Conservation (phyloP, 2,797 vertebrate genomes). For the Malurus leucopterus region DNA sequence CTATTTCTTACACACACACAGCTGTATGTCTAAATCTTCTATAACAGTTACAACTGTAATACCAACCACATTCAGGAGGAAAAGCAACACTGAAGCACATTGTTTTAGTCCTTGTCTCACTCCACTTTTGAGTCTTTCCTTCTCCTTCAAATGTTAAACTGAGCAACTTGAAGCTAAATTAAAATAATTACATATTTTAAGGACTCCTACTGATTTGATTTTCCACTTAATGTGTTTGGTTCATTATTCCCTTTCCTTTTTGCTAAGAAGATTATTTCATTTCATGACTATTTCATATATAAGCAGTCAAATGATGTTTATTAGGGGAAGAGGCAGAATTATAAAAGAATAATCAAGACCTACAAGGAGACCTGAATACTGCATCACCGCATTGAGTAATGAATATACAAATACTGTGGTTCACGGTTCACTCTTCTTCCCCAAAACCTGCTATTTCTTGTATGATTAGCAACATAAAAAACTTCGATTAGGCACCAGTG, state of each 20-base stretch:
- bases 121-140: neutral
- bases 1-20: neutral
- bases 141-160: neutral
- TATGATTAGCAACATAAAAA: neutral
- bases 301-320: neutral
- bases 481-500: neutral
- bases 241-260: neutral
- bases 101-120: neutral
- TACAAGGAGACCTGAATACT: neutral
- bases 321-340: neutral
- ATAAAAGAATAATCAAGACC: neutral
- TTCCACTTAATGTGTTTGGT: neutral
- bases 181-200: neutral
- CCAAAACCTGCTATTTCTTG: neutral
- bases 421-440: neutral
- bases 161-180: neutral
- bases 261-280: neutral
- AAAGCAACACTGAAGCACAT: neutral
- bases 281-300: neutral
- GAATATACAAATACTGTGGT: neutral
- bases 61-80: neutral
- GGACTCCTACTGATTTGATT: neutral
- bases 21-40: neutral
- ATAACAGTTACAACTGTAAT: neutral
- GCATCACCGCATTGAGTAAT: neutral